A percentile compares a stretch with the other conserved stretches of the same genome.
Evolutionary conservation across 2,113 vertebrate genomes (phyloP).

Genomic region (Limanda limanda): DNA sequence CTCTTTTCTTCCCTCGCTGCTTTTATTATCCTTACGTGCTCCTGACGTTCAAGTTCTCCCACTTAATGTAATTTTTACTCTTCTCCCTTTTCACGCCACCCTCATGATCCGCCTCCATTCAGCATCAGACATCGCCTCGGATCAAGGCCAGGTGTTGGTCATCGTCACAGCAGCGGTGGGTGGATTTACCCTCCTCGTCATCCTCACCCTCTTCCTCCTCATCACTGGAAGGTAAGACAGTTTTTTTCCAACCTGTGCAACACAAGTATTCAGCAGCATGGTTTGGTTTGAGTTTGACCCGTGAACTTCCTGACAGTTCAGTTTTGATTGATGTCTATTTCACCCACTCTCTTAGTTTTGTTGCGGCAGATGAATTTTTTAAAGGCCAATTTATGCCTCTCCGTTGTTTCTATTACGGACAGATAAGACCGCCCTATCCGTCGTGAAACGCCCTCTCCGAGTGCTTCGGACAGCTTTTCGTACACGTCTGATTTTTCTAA

Average conservation of each 20-base stretch:
- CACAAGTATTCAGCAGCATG: neutral
- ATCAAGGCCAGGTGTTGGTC: slow-evolving; percentile 95
- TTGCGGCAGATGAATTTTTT: neutral
- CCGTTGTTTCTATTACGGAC: too few relatives aligned
- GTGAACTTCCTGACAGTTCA: neutral
- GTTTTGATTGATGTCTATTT: neutral
- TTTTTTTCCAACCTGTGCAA: neutral
- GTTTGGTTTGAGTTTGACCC: neutral
- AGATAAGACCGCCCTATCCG: too few relatives aligned
- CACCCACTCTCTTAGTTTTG: neutral
- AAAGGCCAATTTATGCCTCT: too few relatives aligned
- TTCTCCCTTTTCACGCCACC: neutral
- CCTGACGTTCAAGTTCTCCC: neutral
- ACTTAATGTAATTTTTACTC: neutral
- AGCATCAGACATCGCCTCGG: slow-evolving; percentile 93
- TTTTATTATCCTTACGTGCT: slow-evolving; percentile 2
- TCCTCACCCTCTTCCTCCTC: slow-evolving; percentile 95
- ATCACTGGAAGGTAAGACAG: slow-evolving; percentile 93
- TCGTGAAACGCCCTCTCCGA: too few relatives aligned
- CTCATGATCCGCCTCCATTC: slow-evolving; percentile 79
- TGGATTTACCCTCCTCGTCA: slow-evolving; percentile 94
- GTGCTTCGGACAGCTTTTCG: too few relatives aligned
- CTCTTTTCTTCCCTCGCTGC: slow-evolving; percentile 1
- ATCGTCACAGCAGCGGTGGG: slow-evolving; percentile 94
- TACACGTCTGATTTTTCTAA: too few relatives aligned